Evolutionary conservation across 1,140 invertebrate genomes (phyloP), one percentile per base, ranked within the genome.

Genomic region (Procambarus virginalis): DNA sequence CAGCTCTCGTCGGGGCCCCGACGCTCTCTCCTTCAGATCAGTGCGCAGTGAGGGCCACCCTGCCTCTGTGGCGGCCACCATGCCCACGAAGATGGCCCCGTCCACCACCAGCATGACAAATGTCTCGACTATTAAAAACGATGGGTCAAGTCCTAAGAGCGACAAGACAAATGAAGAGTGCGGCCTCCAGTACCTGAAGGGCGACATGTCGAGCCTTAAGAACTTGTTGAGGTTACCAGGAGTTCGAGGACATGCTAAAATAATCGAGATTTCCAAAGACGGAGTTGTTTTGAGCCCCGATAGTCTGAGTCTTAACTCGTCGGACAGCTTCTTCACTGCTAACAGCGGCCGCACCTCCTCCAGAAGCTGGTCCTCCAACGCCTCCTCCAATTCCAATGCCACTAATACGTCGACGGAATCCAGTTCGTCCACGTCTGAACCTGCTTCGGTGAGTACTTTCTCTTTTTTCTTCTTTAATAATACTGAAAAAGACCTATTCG

Each of bases 281-380:
- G 81, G 86, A 2, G 77, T 79, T 22, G 20, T 84, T 10, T 45
- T 89, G 49, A 84, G 75, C 58, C 88, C 88, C 10, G 88, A 89
- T 45, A 84, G 70, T 49, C 81, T 89, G 17, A 89, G 88, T 70
- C 88, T 89, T 75, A 89, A 89, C 22, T 89, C 88, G 17, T 75
- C 88, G 4, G 88, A 89, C 58, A 89, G 88, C 75, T 89, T 84
- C 80, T 89, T 89, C 81, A 77, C 88, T 2, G 88, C 88, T 48
- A 58, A 84, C 81, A 89, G 81, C 58, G 87, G 88, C 55, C 20
- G 88, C 14, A 89, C 80, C 5, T 89, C 88, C 51, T 89, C 88
- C 55, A 84, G 88, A 51, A 89, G 88, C 81, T 89, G 88, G 88
- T 84, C 88, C 81, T 89, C 88, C 70, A 89, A 89, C 60, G 70